phyloP scores from a whole-genome alignment of 2,888 invertebrate species.

The Crepidodera aurea region DNA sequence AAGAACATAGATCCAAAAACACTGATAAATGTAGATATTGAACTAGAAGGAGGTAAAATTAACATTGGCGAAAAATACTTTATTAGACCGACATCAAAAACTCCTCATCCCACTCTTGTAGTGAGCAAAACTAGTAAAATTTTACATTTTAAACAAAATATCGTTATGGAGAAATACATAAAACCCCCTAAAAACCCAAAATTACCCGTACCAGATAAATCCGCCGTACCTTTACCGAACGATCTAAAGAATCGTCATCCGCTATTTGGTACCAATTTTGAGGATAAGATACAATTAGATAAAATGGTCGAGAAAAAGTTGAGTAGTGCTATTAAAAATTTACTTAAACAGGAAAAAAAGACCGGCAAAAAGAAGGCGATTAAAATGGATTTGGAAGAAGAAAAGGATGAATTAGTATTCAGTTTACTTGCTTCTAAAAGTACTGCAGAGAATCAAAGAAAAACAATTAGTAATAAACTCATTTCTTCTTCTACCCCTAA shows the following conservation, averaged over 20 bases:
- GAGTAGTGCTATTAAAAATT: conserved; percentile 36
- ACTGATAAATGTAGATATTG: conserved; percentile 37
- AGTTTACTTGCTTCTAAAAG: conserved; percentile 29
- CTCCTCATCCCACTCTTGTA: conserved; percentile 35
- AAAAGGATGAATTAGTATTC: conserved; percentile 34
- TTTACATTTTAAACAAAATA: conserved; percentile 40
- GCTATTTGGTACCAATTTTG: conserved; percentile 51
- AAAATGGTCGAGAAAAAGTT: conserved; percentile 46
- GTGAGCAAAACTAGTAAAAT: conserved; percentile 33
- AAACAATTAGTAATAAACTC: conserved; percentile 10
- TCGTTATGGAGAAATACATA: conserved; percentile 44
- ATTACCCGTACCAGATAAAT: conserved; percentile 33
- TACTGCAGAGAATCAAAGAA: conserved; percentile 17
- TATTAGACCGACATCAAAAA: conserved; percentile 38
- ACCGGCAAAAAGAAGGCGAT: conserved; percentile 35
- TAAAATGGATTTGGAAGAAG: conserved; percentile 16
- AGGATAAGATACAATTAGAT: conserved; percentile 48
- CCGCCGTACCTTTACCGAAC: conserved; percentile 42
- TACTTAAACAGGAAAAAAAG: conserved; percentile 33
- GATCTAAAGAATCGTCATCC: conserved; percentile 52
- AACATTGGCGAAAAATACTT: conserved; percentile 45
- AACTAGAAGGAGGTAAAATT: conserved; percentile 42
- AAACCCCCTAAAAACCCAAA: conserved; percentile 39
- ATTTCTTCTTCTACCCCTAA: conserved; percentile 5
- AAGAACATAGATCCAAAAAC: conserved; percentile 43